Conservation (phyloP, 2,888 invertebrate species). For the Lypha dubia region DNA sequence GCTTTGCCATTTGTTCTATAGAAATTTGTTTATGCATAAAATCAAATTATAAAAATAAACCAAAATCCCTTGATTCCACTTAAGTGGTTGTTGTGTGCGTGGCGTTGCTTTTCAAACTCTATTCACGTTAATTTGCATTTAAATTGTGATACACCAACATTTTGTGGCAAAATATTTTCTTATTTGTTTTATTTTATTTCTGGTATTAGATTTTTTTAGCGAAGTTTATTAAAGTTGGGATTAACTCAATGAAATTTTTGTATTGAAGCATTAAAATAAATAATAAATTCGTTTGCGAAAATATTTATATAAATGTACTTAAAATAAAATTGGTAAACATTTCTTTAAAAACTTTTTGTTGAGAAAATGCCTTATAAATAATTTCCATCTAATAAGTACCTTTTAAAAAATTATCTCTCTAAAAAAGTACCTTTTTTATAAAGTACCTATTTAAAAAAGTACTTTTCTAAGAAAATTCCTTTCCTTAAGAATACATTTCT, state of each 20-base stretch:
- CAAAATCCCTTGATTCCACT: neutral
- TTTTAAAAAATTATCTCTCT: too few relatives aligned
- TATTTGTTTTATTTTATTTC: neutral
- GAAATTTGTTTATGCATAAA: neutral
- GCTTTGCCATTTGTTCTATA: neutral
- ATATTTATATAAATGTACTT: too few relatives aligned
- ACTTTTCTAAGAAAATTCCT: too few relatives aligned
- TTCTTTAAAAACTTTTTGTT: too few relatives aligned
- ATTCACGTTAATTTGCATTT: constrained; percentile 42
- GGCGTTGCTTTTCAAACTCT: neutral
- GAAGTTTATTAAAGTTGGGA: neutral
- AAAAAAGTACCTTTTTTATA: too few relatives aligned
- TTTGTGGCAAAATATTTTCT: constrained; percentile 17
- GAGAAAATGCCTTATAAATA: too few relatives aligned
- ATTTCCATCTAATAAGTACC: too few relatives aligned
- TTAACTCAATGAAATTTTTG: neutral
- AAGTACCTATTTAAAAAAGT: too few relatives aligned
- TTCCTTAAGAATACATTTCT: too few relatives aligned
- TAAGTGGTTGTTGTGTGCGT: neutral
- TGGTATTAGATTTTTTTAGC: neutral
- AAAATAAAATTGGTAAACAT: too few relatives aligned
- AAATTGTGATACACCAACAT: constrained; percentile 14
- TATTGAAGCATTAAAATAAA: neutral
- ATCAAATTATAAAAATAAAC: neutral
- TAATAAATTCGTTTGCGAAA: too few relatives aligned